These are phyloP conservation scores for Aphelocoma coerulescens DNA, from an alignment of 2,113 vertebrate genomes.

Conservation along the genomic window DNA sequence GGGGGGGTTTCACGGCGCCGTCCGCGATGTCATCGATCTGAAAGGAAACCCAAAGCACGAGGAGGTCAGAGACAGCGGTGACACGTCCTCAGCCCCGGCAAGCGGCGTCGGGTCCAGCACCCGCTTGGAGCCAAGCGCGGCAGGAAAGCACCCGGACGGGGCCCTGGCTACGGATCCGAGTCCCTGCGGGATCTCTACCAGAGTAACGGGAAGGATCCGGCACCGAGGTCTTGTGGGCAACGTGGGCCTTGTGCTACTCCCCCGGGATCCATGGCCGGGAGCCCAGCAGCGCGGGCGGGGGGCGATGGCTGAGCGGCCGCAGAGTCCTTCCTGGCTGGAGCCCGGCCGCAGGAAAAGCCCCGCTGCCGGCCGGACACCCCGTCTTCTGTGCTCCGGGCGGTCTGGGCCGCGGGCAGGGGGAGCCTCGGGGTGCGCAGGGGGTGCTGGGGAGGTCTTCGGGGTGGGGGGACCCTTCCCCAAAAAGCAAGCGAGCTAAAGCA, in stretches of 20 bases:
- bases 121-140: neutral
- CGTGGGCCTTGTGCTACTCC: neutral
- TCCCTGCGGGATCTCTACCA: neutral
- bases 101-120: slow-evolving; percentile 1
- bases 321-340: slow-evolving; percentile 27
- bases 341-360: slow-evolving; percentile 1
- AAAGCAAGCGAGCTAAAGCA: slow-evolving; percentile 37
- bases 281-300: neutral
- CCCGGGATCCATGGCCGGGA: neutral
- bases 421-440: neutral
- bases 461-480: neutral
- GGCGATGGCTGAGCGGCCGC: neutral
- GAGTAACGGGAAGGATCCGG: neutral
- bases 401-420: neutral
- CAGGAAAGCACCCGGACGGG: neutral
- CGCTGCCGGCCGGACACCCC: slow-evolving; percentile 30
- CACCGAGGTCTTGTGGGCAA: neutral
- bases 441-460: slow-evolving; percentile 13
- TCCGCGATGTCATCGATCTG: slow-evolving; percentile 97
- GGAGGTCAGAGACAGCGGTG: slow-evolving; percentile 17
- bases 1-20: slow-evolving; percentile 95
- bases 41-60: slow-evolving; percentile 48
- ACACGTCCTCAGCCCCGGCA: neutral
- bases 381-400: neutral
- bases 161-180: neutral